Percentiles rank a stretch among this genome's conserved stretches.
Evolutionary conservation across 2,797 vertebrate species (phyloP).

Genomic region (Halcyon chelicuti): DNA sequence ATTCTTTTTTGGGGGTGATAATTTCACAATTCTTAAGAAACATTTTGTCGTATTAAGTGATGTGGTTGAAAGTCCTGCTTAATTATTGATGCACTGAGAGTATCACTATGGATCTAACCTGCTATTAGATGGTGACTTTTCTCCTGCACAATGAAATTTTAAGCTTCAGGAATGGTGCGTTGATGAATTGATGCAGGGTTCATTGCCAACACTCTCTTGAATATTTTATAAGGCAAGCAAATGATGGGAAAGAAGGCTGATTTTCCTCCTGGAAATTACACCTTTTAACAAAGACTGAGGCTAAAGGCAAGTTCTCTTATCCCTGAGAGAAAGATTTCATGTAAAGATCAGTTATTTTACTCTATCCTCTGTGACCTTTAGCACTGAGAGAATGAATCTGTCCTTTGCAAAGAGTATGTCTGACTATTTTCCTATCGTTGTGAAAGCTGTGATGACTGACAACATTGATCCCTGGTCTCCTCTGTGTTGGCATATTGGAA

Average conservation of each 20-base stretch:
- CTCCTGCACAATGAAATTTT: neutral
- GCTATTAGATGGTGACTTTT: neutral
- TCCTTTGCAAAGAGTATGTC: neutral
- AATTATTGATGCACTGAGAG: constrained; percentile 66
- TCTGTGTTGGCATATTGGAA: neutral
- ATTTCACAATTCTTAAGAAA: constrained; percentile 59
- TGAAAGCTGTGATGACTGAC: neutral
- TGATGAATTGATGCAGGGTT: constrained; percentile 22
- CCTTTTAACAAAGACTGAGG: neutral
- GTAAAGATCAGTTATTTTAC: neutral
- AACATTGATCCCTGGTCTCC: neutral
- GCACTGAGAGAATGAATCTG: neutral
- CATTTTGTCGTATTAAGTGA: constrained; percentile 60
- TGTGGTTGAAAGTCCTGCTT: constrained; percentile 51
- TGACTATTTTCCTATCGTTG: neutral
- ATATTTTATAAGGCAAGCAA: constrained; percentile 63
- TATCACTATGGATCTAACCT: constrained; percentile 32
- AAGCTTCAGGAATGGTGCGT: neutral
- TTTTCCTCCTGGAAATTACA: constrained; percentile 33
- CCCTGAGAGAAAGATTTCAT: neutral
- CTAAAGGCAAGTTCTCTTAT: neutral
- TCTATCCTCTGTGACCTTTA: neutral
- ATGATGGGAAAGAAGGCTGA: constrained; percentile 10
- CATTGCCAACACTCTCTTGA: constrained; percentile 29
- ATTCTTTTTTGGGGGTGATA: constrained; percentile 1